A percentile compares a stretch with the other conserved stretches of the same genome.
phyloP scores from a whole-genome alignment of 2,113 vertebrate species.

The Thunnus maccoyii region DNA sequence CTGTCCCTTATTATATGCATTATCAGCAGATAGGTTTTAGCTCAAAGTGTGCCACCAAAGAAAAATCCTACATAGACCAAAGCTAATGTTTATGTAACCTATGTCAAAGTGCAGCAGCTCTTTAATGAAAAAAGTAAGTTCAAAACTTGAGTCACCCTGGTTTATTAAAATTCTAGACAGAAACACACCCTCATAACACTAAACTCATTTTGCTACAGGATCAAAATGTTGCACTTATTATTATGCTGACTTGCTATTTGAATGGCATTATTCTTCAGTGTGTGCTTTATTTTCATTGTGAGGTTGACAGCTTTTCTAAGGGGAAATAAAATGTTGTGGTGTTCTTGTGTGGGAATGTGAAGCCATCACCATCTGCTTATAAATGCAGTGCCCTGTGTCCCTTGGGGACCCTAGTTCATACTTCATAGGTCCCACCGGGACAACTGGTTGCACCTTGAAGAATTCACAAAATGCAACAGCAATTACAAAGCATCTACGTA shows the following conservation, averaged over 20 bases:
- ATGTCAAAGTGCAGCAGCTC: slow-evolving; percentile 28
- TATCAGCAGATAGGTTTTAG: slow-evolving; percentile 6
- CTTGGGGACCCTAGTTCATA: slow-evolving; percentile 49
- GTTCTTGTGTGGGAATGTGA: slow-evolving; percentile 51
- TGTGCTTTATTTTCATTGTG: slow-evolving; percentile 48
- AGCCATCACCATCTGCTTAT: slow-evolving; percentile 54
- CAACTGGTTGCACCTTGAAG: slow-evolving; percentile 40
- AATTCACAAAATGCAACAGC: slow-evolving; percentile 36
- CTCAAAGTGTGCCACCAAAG: not conserved
- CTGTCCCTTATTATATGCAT: no score
- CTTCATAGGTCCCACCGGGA: slow-evolving; percentile 53
- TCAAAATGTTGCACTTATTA: slow-evolving; percentile 49
- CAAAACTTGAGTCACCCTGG: not conserved
- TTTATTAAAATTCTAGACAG: slow-evolving; percentile 51
- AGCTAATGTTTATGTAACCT: slow-evolving; percentile 20
- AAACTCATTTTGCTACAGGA: slow-evolving; percentile 38
- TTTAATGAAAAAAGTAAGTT: slow-evolving; percentile 40
- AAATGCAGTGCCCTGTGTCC: slow-evolving; percentile 45
- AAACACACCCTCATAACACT: slow-evolving; percentile 25
- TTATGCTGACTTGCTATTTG: slow-evolving; percentile 57
- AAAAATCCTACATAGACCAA: slow-evolving; percentile 16
- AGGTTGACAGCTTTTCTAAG: slow-evolving; percentile 57
- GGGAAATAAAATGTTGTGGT: slow-evolving; percentile 43
- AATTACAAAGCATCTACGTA: slow-evolving; percentile 19
- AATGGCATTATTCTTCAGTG: slow-evolving; percentile 44